These are phyloP conservation scores for Acrocyrtus sp. DNA, from an alignment of 2,888 invertebrate genomes.

Conservation along the genomic window DNA sequence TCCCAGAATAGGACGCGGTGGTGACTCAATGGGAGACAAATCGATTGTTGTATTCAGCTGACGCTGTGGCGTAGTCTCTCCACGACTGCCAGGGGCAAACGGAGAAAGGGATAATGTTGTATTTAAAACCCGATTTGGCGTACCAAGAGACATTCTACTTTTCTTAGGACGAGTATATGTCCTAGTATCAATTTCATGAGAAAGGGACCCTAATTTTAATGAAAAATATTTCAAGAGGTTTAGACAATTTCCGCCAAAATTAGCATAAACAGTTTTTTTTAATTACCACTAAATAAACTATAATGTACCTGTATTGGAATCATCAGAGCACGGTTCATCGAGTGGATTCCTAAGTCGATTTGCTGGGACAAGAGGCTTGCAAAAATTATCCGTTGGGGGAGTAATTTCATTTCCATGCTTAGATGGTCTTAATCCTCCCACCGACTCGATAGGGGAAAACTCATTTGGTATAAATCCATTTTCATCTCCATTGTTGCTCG, in stretches of 20 bases:
- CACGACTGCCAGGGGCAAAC: not conserved
- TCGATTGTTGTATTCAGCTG: conserved; percentile 8
- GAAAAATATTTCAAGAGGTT: too few relatives aligned
- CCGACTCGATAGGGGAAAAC: not conserved
- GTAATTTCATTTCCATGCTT: too few relatives aligned
- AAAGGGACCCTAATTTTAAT: conserved; percentile 34
- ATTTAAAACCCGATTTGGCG: conserved; percentile 7
- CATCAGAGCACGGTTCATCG: too few relatives aligned
- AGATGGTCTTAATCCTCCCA: too few relatives aligned
- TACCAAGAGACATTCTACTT: conserved; percentile 44
- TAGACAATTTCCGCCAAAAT: too few relatives aligned
- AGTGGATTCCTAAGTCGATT: too few relatives aligned
- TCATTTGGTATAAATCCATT: not conserved
- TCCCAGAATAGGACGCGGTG: not conserved
- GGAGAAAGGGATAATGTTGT: conserved; percentile 4
- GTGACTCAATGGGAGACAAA: conserved; percentile 35
- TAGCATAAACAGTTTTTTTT: too few relatives aligned
- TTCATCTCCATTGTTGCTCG: not conserved
- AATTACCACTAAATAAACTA: too few relatives aligned
- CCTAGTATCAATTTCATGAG: conserved; percentile 51
- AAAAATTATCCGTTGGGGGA: too few relatives aligned
- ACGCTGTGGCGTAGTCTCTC: not conserved
- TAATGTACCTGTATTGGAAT: too few relatives aligned
- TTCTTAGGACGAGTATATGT: conserved; percentile 59
- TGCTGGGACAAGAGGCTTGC: too few relatives aligned